Evolutionary conservation across 2,797 vertebrate species (phyloP).

Genomic region (Alcedo quadribrachys): DNA sequence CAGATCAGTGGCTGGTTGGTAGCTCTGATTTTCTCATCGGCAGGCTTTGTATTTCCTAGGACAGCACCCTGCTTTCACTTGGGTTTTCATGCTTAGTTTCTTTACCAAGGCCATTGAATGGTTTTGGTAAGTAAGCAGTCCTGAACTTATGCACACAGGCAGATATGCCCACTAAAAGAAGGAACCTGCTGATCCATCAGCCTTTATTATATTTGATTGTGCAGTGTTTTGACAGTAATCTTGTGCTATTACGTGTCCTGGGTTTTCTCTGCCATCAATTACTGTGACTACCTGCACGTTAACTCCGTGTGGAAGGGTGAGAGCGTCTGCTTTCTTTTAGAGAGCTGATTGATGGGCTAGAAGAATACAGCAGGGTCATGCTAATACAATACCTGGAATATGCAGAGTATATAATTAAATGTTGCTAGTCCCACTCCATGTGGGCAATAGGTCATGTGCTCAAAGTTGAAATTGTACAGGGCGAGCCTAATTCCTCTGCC

Average conservation of each 20-base stretch:
- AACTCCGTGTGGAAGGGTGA: neutral
- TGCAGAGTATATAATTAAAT: neutral
- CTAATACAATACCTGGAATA: neutral
- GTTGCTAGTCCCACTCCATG: neutral
- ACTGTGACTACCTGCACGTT: neutral
- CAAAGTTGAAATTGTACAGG: neutral
- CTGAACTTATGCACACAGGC: neutral
- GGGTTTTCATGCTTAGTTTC: neutral
- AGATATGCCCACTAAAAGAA: neutral
- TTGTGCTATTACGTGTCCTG: neutral
- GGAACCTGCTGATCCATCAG: neutral
- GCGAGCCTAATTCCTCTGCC: neutral
- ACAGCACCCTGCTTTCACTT: neutral
- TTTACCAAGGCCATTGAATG: neutral
- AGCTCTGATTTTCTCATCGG: neutral
- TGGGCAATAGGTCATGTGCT: neutral
- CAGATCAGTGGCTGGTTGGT: neutral
- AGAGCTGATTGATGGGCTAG: neutral
- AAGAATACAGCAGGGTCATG: neutral
- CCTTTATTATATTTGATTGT: neutral
- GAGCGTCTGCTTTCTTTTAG: neutral
- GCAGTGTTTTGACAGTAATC: neutral
- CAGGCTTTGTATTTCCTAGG: neutral
- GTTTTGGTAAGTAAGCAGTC: neutral
- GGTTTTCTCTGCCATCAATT: neutral